Evolutionary conservation across 1,140 invertebrate species (phyloP), one percentile per base, ranked within the genome.

Genomic region (Bombus vancouverensis): DNA sequence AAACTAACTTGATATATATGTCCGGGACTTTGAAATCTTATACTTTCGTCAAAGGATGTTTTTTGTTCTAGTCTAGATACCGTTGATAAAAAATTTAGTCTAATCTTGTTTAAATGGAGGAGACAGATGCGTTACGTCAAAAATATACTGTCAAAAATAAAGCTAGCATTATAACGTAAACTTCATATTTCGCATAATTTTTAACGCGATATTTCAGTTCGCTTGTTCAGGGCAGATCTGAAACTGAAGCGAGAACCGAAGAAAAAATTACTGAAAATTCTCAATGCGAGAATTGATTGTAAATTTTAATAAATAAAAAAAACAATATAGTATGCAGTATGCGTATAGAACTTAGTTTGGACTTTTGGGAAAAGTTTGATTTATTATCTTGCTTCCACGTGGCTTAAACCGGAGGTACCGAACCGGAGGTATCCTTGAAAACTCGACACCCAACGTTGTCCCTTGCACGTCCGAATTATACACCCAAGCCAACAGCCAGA

Each of bases 391-490:
- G 76, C 12, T 53, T 57, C 1, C 10, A 28, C 32, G 3, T 13
- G 12, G 39, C n/a, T 62, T 28, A 12, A 37, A 22, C 5, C 37
- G 12, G 12, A 73, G 70, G 34, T 65, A 76, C 1, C 25, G 2
- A n/a, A 34, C 34, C 34, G 28, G 3, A 18, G 22, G 18, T 81
- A 32, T 47, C 47, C 53, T 44, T 2, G 47, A 22, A 53, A 53
- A 53, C 47, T 37, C 53, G 37, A 70, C 80, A 88, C 87, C 22
- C 71, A 80, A 57, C 62, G 34, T 65, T 71, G 53, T 34, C 44
- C 59, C 18, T 47, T 44, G 83, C n/a, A 76, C 74, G 79, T 78
- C 72, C 65, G 34, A 83, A 89, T 75, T 81, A 62, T 62, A 62
- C n/a, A 71, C 42, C n/a, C 66, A 79, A 83, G 34, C n/a, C n/a